phyloP scores from a whole-genome alignment of 2,113 vertebrate genomes.

The human (Homo sapiens) region GRCh38 chr22:37271501-37272000 shows the following conservation, averaged over 20 bases:
- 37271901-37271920: neutral
- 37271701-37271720: neutral
- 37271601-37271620: neutral
- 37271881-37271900: neutral
- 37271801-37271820: neutral
- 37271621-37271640: fast-evolving
- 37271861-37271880: fast-evolving
- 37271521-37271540: neutral
- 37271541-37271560: neutral
- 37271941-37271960: neutral
- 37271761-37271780: neutral
- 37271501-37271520: neutral
- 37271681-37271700: neutral
- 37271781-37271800: neutral
- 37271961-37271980: neutral
- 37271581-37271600: neutral
- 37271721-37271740: neutral
- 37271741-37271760: fast-evolving
- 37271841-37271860: neutral
- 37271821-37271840: neutral
- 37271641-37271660: neutral
- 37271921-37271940: neutral
- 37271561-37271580: neutral
- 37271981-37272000: neutral
- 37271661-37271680: neutral